Percentiles rank a stretch among this genome's conserved stretches.
phyloP scores from a whole-genome alignment of 1,140 invertebrate species.

The Drosophila fuyamai region DNA sequence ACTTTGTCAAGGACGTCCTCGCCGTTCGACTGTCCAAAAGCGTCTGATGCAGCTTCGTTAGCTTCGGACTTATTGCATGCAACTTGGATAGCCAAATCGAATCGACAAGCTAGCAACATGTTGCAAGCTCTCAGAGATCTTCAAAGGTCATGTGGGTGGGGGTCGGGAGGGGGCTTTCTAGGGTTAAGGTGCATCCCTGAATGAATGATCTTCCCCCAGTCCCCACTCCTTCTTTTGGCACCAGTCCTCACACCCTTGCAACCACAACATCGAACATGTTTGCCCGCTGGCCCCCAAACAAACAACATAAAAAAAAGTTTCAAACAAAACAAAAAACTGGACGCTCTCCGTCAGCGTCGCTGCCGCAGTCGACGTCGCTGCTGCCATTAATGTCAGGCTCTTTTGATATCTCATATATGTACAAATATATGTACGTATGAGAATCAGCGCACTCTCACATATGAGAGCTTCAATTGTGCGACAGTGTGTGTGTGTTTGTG shows the following conservation, averaged over 20 bases:
- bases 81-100: conserved; percentile 36
- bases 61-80: conserved; percentile 33
- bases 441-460: conserved; percentile 50
- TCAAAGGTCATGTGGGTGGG: conserved; percentile 26
- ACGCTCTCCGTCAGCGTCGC: conserved; percentile 22
- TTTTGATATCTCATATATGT: conserved; percentile 11
- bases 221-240: conserved; percentile 2
- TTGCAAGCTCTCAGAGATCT: conserved; percentile 38
- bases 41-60: conserved; percentile 74
- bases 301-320: conserved; percentile 2
- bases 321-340: conserved; percentile 47
- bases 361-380: conserved; percentile 47
- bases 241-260: neutral
- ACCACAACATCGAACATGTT: conserved; percentile 38
- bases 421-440: conserved; percentile 25
- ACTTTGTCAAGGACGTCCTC: conserved; percentile 61
- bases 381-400: conserved; percentile 66
- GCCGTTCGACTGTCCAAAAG: conserved; percentile 77
- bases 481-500: conserved; percentile 6
- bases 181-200: conserved; percentile 23
- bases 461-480: conserved; percentile 23
- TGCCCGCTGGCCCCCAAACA: conserved; percentile 4
- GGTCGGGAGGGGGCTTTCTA: neutral
- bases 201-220: conserved; percentile 25
- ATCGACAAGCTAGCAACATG: conserved; percentile 32